Percentiles rank a stretch among this genome's conserved stretches.
Conservation (phyloP, 92 coral and sea anemone genomes). For the Nematostella vectensis region DNA sequence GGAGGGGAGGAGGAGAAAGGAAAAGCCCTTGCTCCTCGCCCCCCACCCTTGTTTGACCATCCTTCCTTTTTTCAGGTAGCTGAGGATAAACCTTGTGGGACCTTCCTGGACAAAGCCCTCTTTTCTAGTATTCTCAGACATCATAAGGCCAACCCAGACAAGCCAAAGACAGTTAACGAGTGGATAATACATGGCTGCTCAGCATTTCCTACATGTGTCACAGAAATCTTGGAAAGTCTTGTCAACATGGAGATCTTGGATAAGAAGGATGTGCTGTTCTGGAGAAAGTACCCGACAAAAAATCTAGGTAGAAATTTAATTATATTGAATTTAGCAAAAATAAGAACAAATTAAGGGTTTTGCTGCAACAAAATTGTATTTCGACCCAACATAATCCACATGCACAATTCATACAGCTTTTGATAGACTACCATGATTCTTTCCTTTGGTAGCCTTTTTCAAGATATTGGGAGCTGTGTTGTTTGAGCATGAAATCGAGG, state of each 20-base stretch:
- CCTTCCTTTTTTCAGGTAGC: constrained; percentile 4
- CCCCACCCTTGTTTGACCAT: no score
- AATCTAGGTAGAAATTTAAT: constrained; percentile 17
- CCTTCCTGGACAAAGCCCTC: constrained; percentile 30
- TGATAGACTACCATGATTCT: no score
- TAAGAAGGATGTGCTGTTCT: constrained; percentile 17
- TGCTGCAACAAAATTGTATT: no score
- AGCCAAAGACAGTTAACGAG: constrained; percentile 24
- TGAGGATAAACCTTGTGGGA: constrained; percentile 12
- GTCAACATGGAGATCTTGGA: constrained; percentile 21
- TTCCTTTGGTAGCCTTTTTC: no score
- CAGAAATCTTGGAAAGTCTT: constrained; percentile 25
- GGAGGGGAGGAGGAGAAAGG: no score
- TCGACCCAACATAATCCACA: no score
- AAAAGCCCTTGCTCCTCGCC: no score
- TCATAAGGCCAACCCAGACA: constrained; percentile 4
- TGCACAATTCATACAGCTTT: no score
- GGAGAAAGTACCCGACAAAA: constrained; percentile 25
- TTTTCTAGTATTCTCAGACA: constrained; percentile 14
- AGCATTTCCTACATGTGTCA: constrained; percentile 23
- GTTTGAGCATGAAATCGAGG: no score
- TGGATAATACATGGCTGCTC: constrained; percentile 25
- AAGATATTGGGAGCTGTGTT: no score
- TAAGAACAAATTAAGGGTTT: no score
- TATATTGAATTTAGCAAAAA: background rate